Percentiles rank a stretch among this genome's conserved stretches.
Evolutionary conservation across 1,140 invertebrate species (phyloP).

Genomic region (Ips nitidus): DNA sequence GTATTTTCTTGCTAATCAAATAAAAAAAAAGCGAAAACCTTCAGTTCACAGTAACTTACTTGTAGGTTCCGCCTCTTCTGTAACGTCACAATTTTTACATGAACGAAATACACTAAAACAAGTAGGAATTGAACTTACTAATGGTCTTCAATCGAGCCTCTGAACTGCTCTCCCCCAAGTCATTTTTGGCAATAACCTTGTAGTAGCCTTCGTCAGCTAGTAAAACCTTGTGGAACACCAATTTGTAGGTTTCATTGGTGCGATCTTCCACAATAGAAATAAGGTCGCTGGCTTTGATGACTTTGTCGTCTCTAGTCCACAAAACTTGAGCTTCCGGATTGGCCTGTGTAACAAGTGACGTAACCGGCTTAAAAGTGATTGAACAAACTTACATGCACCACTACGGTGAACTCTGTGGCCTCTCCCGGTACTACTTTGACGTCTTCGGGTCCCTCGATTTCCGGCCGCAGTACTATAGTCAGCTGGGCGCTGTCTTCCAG

Average conservation of each 20-base stretch:
- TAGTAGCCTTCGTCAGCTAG: constrained; percentile 81
- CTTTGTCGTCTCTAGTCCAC: constrained; percentile 69
- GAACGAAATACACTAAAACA: not conserved
- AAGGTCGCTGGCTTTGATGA: constrained; percentile 60
- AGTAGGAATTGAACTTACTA: constrained; percentile 61
- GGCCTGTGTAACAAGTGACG: constrained; percentile 53
- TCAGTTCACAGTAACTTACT: constrained; percentile 45
- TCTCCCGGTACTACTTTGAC: constrained; percentile 71
- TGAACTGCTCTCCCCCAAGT: constrained; percentile 69
- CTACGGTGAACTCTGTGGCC: constrained; percentile 67
- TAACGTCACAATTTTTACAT: constrained; percentile 35
- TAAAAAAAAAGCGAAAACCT: not conserved
- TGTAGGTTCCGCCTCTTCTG: constrained; percentile 49
- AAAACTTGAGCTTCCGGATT: constrained; percentile 78
- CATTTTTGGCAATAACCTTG: constrained; percentile 71
- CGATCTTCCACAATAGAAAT: constrained; percentile 64
- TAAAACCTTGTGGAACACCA: constrained; percentile 68
- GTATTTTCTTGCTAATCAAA: not conserved
- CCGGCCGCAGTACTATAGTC: constrained; percentile 72
- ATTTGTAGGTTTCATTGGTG: constrained; percentile 64
- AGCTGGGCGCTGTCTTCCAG: constrained; percentile 68
- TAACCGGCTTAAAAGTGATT: not conserved
- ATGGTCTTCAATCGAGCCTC: constrained; percentile 73
- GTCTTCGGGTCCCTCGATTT: constrained; percentile 74
- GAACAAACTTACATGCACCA: constrained; percentile 52